phyloP scores from a whole-genome alignment of 2,888 invertebrate genomes.

The Stratiomys singularior region DNA sequence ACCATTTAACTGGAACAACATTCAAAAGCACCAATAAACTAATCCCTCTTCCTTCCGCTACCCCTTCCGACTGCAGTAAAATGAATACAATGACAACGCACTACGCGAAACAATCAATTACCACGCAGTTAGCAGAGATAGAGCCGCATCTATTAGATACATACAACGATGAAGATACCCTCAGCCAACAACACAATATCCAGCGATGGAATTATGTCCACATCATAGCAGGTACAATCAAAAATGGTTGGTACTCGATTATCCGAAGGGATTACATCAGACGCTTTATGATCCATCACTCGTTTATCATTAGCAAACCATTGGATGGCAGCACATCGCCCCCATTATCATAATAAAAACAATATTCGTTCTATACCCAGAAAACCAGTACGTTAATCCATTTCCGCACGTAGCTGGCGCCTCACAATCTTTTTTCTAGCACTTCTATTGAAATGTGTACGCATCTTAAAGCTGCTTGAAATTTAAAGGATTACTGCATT shows the following conservation, averaged over 20 bases:
- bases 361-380: neutral
- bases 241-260: neutral
- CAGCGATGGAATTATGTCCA: slow-evolving; percentile 20
- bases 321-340: slow-evolving; percentile 4
- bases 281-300: slow-evolving; percentile 18
- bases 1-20: slow-evolving; percentile 4
- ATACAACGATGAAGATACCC: neutral
- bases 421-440: neutral
- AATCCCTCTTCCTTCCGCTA: neutral
- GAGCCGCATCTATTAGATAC: slow-evolving; percentile 8
- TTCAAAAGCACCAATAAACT: neutral
- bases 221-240: slow-evolving; percentile 25
- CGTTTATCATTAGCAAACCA: neutral
- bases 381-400: slow-evolving; percentile 27
- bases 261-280: slow-evolving; percentile 8
- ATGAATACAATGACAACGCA: slow-evolving; percentile 2
- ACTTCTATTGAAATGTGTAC: neutral
- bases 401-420: slow-evolving; percentile 18
- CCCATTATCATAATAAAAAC: neutral
- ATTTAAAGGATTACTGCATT: neutral
- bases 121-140: neutral
- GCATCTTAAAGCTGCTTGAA: neutral
- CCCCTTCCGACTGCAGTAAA: neutral
- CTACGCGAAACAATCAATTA: slow-evolving; percentile 27
- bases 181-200: neutral